Evolutionary conservation across 2,888 invertebrate species (phyloP).

Genomic region (Colletes collaris): DNA sequence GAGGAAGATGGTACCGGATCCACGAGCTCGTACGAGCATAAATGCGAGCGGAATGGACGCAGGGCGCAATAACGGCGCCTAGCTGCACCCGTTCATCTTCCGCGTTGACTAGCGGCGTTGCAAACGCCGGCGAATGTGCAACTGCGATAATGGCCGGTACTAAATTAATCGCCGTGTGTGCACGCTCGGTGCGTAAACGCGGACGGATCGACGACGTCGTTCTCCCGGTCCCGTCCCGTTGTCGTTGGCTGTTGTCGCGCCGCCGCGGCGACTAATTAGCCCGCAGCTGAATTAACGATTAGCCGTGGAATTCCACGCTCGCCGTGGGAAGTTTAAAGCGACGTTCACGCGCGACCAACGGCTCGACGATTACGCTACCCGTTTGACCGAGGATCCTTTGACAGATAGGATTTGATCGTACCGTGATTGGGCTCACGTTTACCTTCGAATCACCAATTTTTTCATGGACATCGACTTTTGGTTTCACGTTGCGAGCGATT

Average conservation of each 20-base stretch:
- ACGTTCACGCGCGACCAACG: conserved; percentile 17
- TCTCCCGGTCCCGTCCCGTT: conserved; percentile 10
- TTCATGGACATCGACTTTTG: too few species aligned
- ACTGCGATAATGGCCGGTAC: conserved; percentile 73
- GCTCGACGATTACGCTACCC: conserved; percentile 28
- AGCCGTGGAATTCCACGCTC: conserved; percentile 39
- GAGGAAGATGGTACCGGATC: conserved; percentile 33
- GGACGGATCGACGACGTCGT: conserved; percentile 38
- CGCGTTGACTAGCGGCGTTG: conserved; percentile 62
- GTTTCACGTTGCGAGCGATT: too few species aligned
- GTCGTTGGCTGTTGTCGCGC: conserved; percentile 53
- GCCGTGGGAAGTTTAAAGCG: conserved; percentile 20
- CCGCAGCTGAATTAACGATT: conserved; percentile 54
- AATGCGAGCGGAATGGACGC: conserved; percentile 69
- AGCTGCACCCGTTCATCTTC: conserved; percentile 71
- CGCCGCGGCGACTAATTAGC: conserved; percentile 57
- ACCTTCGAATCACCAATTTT: too few species aligned
- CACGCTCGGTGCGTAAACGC: conserved; percentile 39
- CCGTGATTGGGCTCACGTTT: too few species aligned
- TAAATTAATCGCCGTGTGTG: conserved; percentile 72
- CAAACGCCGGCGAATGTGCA: conserved; percentile 66
- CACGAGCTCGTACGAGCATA: conserved; percentile 53
- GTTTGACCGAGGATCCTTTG: not conserved
- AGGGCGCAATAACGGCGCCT: conserved; percentile 70
- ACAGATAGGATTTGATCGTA: too few species aligned